Base-by-base conservation (phyloP, 2,797 vertebrate species). In the Lagodon rhomboides region DNA sequence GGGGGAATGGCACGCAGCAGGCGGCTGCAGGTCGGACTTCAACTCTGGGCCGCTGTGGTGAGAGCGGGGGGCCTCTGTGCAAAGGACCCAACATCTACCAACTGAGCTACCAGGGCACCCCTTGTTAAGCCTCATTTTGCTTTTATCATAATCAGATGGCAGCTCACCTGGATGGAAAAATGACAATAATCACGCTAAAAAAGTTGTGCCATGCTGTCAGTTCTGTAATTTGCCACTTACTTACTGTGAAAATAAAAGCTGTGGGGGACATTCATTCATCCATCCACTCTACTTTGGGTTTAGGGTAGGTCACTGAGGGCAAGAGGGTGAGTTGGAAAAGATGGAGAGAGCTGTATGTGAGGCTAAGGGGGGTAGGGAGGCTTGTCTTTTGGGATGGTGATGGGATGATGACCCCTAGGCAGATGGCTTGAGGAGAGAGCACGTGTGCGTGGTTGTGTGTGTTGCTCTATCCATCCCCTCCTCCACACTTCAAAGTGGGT, bases 401-500 rank as follows among this genome's bases (percentile, higher is more conserved):
- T 71, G 63, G 81, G 77, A 73, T 64, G 68, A 22, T 72, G 84
- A 84, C 67, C 77, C 64, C 46, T 2, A 47, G 70, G 46, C 82
- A 81, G 80, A 84, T 87, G 85, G 86, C 73, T 54, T 30, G 63
- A 49, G 59, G 68, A 49, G 49, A 72, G 41, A 65, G 51, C 38
- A 43, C 49, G 61, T 65, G 60, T 20, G 15, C 25, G 8, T 49
- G 54, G 59, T 62, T 78, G 50, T 60, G 41, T 27, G 43, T 73
- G 65, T 59, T 59, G 41, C 56, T 73, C 23, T 66, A 68, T 73
- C 46, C 68, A 73, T 68, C 66, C 82, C 77, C 77, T 83, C 85
- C 81, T 66, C 82, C 66, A 63, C 68, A 76, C 65, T 83, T 84
- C 60, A 75, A 87, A 82, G 56, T 59, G 61, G 71, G 63, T 72